A percentile compares a stretch with the other conserved stretches of the same genome.
phyloP scores from a whole-genome alignment of 2,888 invertebrate genomes.

The Trissolcus brochymenae region DNA sequence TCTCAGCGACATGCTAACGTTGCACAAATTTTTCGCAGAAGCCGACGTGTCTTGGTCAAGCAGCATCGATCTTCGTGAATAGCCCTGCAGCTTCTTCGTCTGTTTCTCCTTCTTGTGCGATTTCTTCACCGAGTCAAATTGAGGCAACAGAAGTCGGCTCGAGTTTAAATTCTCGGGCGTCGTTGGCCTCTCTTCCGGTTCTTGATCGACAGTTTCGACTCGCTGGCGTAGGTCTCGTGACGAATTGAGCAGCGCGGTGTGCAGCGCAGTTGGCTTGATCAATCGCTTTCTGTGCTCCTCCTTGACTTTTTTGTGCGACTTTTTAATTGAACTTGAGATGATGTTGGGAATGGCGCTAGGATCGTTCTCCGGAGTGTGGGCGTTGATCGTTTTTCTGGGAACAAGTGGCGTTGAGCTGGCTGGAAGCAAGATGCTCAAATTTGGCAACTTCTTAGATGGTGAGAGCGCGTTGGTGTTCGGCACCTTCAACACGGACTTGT shows the following conservation, averaged over 20 bases:
- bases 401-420: slow-evolving; percentile 31
- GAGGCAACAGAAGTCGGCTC: slow-evolving; percentile 67
- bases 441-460: neutral
- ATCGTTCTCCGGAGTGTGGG: slow-evolving; percentile 68
- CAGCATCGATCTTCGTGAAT: slow-evolving; percentile 61
- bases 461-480: slow-evolving; percentile 2
- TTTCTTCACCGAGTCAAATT: slow-evolving; percentile 70
- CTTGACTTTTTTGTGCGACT: slow-evolving; percentile 70
- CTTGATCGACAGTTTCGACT: slow-evolving; percentile 12
- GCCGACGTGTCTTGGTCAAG: slow-evolving; percentile 49
- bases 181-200: slow-evolving; percentile 58
- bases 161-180: slow-evolving; percentile 71
- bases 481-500: slow-evolving; percentile 17
- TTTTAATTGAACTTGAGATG: slow-evolving; percentile 69
- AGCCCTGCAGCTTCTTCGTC: slow-evolving; percentile 63
- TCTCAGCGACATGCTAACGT: slow-evolving; percentile 34
- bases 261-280: slow-evolving; percentile 59
- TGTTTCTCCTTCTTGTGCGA: slow-evolving; percentile 71
- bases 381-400: slow-evolving; percentile 9
- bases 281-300: slow-evolving; percentile 64
- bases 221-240: slow-evolving; percentile 25
- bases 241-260: slow-evolving; percentile 32
- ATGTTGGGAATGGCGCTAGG: slow-evolving; percentile 62
- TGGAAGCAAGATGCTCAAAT: neutral
- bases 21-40: slow-evolving; percentile 7